Conservation (phyloP, 2,113 vertebrate genomes). For the Corythornis vintsioides region DNA sequence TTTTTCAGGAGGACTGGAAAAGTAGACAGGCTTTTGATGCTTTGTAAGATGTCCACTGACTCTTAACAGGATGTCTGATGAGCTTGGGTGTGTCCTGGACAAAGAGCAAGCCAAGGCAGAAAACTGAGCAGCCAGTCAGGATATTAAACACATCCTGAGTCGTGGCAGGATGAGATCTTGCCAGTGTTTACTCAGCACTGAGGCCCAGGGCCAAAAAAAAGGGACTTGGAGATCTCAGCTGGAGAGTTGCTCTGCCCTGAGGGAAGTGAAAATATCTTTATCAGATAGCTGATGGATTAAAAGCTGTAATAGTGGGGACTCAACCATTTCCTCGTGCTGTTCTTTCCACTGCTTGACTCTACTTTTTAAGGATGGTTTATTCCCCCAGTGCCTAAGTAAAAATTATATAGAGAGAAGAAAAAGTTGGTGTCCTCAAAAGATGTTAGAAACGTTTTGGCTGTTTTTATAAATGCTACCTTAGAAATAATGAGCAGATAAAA, state of each 20-base stretch:
- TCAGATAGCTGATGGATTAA: neutral
- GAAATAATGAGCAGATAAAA: neutral
- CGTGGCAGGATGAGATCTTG: neutral
- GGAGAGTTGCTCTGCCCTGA: neutral
- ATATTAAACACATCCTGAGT: neutral
- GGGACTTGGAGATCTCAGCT: neutral
- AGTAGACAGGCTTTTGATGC: neutral
- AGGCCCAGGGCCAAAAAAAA: neutral
- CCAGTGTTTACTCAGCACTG: neutral
- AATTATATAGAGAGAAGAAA: too few species aligned
- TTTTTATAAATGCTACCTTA: neutral
- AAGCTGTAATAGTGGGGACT: neutral
- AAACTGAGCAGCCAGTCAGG: neutral
- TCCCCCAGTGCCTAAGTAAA: neutral
- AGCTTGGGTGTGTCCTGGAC: neutral
- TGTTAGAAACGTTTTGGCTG: neutral
- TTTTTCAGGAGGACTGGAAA: neutral
- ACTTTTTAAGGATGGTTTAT: neutral
- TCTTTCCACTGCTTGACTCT: neutral
- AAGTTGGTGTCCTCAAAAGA: neutral
- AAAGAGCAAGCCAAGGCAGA: neutral
- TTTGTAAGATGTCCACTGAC: neutral
- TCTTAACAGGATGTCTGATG: neutral
- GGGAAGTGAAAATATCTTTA: neutral
- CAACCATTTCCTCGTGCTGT: neutral